Evolutionary conservation across 1,140 invertebrate genomes (phyloP), one percentile per base, ranked within the genome.

Genomic region (Pristionchus pacificus): DNA sequence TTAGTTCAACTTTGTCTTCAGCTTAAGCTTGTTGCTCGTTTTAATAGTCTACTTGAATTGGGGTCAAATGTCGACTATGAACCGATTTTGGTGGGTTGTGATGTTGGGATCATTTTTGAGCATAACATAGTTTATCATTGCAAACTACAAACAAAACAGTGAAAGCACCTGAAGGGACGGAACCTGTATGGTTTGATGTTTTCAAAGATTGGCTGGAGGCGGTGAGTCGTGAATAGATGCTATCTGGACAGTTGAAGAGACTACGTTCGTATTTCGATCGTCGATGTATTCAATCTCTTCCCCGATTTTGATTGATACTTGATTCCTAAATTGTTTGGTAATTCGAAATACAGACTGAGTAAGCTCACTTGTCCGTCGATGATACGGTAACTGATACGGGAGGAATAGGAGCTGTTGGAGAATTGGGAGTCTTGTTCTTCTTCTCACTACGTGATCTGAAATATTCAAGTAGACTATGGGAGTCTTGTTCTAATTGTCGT

Each of bases 231-330:
- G 70, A 14, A 78, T 31, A 15, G 77, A 80, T 2, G 65, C 59
- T 25, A 78, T 68, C 67, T 78, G 62, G 25, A 80, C 65, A 2
- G 77, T 79, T 14, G 77, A 77, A 27, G 78, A 80, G 28, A 78
- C 68, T 24, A 78, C 31, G 28, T 78, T 70, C 13, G 70, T 60
- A 30, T 80, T 78, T 6, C 58, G 68, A 24, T 62, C 66, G 33
- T 78, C 77, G 62, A 78, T 78, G 60, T 55, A 78, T 60, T 78
- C 77, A 30, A 78, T 31, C 33, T 81, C 77, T 49, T 49, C 38
- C 19, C 38, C 38, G 6, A 49, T 49, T 49, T 19, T 49, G 38
- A 49, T 49, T 6, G 38, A 6, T 6, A 49, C 19, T 19, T 49
- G 6, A 49, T 49, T 19, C 38, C 38, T 49, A 10, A 49, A 49